Evolutionary conservation across 2,888 invertebrate genomes (phyloP).

Genomic region (Drosophila atripex): DNA sequence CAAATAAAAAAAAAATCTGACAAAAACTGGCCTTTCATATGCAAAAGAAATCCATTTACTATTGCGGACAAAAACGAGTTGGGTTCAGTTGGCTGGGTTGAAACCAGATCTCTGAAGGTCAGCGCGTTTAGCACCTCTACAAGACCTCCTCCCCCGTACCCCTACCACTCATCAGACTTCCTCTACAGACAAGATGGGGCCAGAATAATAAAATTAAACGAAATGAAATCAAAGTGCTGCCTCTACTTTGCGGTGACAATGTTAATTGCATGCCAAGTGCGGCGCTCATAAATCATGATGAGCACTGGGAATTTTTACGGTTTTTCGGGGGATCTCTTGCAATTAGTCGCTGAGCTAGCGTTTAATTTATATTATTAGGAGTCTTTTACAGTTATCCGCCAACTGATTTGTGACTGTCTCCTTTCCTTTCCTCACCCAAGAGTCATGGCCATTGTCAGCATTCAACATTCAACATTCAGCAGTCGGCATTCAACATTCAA

Average conservation of each 20-base stretch:
- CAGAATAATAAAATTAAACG: conserved; percentile 7
- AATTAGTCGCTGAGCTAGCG: conserved; percentile 64
- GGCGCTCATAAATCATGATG: conserved; percentile 55
- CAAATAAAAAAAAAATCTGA: conserved; percentile 32
- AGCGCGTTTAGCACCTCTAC: conserved; percentile 58
- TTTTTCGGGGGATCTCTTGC: conserved; percentile 39
- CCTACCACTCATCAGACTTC: conserved; percentile 3
- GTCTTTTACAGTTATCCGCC: conserved; percentile 66
- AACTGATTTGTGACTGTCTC: conserved; percentile 67
- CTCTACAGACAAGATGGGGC: conserved; percentile 36
- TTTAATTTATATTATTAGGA: conserved; percentile 71
- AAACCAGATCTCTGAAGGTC: conserved; percentile 72
- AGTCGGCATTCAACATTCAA: conserved; percentile 18
- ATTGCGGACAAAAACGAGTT: conserved; percentile 46
- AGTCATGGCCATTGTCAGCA: conserved; percentile 73
- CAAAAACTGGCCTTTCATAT: conserved; percentile 65
- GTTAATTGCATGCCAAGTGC: conserved; percentile 64
- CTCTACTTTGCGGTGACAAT: conserved; percentile 23
- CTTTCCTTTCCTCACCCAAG: conserved; percentile 53
- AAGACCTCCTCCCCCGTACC: conserved; percentile 2
- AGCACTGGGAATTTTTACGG: conserved; percentile 17
- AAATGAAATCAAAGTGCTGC: conserved; percentile 17
- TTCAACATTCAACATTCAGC: conserved; percentile 45
- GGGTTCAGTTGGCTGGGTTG: conserved; percentile 33
- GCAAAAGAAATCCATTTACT: conserved; percentile 63